These are phyloP conservation scores for Xyrichtys novacula DNA, from an alignment of 2,797 vertebrate species.

Conservation along the genomic window DNA sequence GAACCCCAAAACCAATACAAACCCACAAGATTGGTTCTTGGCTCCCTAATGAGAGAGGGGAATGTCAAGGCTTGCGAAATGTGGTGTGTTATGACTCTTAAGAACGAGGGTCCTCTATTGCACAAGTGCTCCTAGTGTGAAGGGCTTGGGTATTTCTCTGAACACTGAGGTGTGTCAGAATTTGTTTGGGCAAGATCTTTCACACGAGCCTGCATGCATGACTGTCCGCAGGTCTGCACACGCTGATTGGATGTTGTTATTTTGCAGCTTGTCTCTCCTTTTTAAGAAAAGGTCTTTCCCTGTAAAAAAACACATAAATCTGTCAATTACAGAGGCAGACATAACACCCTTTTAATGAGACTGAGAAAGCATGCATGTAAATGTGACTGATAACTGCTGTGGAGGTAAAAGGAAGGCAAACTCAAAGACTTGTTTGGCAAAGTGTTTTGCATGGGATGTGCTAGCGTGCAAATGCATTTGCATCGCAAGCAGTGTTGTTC, in stretches of 20 bases:
- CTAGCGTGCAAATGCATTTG: conserved; percentile 39
- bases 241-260: conserved; percentile 25
- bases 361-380: conserved; percentile 28
- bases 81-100: conserved; percentile 28
- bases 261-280: conserved; percentile 19
- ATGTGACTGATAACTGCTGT: conserved; percentile 11
- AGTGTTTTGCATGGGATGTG: conserved; percentile 41
- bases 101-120: background rate
- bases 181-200: conserved; percentile 43
- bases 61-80: conserved; percentile 36
- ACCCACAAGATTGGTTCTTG: conserved; percentile 21
- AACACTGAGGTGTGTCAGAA: conserved; percentile 16
- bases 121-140: conserved; percentile 15
- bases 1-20: conserved; percentile 31
- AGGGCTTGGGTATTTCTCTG: background rate
- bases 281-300: conserved; percentile 17
- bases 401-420: conserved; percentile 7
- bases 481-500: conserved; percentile 35
- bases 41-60: conserved; percentile 19
- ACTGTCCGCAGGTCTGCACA: conserved; percentile 25
- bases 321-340: conserved; percentile 17
- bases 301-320: background rate
- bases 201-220: conserved; percentile 19
- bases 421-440: conserved; percentile 27
- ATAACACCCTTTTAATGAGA: conserved; percentile 19